phyloP scores from a whole-genome alignment of 2,113 vertebrate species.

The Lamprotornis superbus region DNA sequence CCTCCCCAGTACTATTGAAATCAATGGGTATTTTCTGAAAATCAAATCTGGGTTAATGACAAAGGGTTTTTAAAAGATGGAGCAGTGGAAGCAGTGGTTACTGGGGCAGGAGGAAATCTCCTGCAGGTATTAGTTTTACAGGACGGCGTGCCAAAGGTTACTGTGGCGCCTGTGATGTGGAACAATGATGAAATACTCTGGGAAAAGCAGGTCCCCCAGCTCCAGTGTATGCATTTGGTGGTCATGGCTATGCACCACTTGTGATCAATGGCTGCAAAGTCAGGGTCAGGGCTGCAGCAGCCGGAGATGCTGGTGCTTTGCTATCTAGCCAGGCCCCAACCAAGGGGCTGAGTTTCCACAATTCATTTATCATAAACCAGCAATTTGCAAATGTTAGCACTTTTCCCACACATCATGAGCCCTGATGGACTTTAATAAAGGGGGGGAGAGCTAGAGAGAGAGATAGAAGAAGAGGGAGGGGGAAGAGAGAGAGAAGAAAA shows the following conservation, averaged over 20 bases:
- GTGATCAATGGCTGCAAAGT: slow-evolving; percentile 75
- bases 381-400: slow-evolving; percentile 79
- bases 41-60: slow-evolving; percentile 4
- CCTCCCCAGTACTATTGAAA: neutral
- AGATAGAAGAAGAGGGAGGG: neutral
- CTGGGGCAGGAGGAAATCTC: slow-evolving; percentile 68
- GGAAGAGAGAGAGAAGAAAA: neutral
- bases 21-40: neutral
- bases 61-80: slow-evolving; percentile 23
- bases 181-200: slow-evolving; percentile 74
- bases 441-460: slow-evolving; percentile 10
- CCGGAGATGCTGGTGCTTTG: slow-evolving; percentile 64
- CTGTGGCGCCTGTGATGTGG: slow-evolving; percentile 43
- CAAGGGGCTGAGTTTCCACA: slow-evolving; percentile 71
- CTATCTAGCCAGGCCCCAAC: slow-evolving; percentile 64
- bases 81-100: slow-evolving; percentile 41
- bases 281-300: slow-evolving; percentile 72
- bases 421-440: slow-evolving; percentile 71
- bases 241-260: slow-evolving; percentile 71
- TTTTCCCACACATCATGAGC: slow-evolving; percentile 72
- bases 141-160: slow-evolving; percentile 62
- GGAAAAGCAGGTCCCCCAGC: slow-evolving; percentile 71
- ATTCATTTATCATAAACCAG: slow-evolving; percentile 77
- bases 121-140: slow-evolving; percentile 71
- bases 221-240: slow-evolving; percentile 61